These are phyloP conservation scores for Aphodius granarius DNA, from an alignment of 2,888 invertebrate species.

Conservation along the genomic window DNA sequence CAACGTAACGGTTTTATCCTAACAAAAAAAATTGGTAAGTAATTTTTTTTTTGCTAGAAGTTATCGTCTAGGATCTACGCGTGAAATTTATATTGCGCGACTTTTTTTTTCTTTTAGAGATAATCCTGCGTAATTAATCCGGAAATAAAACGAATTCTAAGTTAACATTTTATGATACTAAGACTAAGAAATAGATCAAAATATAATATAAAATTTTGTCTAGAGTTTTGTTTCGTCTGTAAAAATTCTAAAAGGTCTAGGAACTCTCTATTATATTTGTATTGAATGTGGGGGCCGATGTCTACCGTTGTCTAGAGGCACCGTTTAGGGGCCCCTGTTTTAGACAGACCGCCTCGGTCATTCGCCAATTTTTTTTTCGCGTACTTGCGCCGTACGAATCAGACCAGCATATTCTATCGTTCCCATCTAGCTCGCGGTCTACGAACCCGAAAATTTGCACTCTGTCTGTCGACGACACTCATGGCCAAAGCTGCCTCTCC, in stretches of 20 bases:
- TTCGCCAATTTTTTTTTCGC: slow-evolving; percentile 47
- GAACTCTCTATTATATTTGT: slow-evolving; percentile 41
- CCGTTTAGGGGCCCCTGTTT: slow-evolving; percentile 31
- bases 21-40: too few relatives aligned
- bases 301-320: slow-evolving; percentile 37
- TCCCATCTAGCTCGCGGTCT: not conserved
- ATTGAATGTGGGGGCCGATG: slow-evolving; percentile 38
- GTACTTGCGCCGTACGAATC: not conserved
- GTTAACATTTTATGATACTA: too few relatives aligned
- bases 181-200: too few relatives aligned
- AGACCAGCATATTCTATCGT: not conserved
- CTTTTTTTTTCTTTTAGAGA: too few relatives aligned
- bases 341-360: slow-evolving; percentile 39
- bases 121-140: too few relatives aligned
- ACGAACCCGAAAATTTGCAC: not conserved
- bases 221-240: slow-evolving; percentile 21
- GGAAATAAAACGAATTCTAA: too few relatives aligned
- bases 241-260: slow-evolving; percentile 43
- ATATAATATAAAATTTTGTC: too few relatives aligned
- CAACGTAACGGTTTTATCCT: not conserved
- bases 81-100: not conserved
- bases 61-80: not conserved
- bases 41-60: not conserved
- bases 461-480: not conserved
- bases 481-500: not conserved